Evolutionary conservation across 1,140 invertebrate genomes (phyloP).

Genomic region (Neodiprion fabricii): DNA sequence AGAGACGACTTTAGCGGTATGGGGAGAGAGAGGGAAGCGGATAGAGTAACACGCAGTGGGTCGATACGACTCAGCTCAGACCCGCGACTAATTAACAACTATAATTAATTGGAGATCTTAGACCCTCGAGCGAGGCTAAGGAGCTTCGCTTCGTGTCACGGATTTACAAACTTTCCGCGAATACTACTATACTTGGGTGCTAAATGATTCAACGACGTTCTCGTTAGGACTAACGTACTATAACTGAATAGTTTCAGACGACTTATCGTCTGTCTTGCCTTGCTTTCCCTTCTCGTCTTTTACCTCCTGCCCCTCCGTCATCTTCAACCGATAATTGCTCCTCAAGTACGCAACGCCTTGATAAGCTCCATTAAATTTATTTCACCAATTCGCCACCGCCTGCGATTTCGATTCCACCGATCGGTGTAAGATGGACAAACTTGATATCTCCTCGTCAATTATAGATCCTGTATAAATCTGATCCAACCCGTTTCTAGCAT

Average conservation of each 20-base stretch:
- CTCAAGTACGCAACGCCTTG: not conserved
- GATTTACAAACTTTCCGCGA: conserved; percentile 7
- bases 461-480: too few relatives aligned
- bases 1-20: not conserved
- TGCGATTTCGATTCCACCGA: not conserved
- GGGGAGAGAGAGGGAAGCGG: too few relatives aligned
- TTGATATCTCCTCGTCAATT: too few relatives aligned
- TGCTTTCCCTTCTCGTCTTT: not conserved
- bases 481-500: too few relatives aligned
- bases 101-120: conserved; percentile 36
- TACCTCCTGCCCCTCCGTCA: too few relatives aligned
- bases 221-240: conserved; percentile 6
- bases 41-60: conserved; percentile 17
- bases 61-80: conserved; percentile 33
- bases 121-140: conserved; percentile 16
- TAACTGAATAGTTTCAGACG: not conserved
- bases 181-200: conserved; percentile 6
- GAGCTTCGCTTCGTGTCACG: conserved; percentile 2
- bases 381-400: not conserved
- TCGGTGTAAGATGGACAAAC: too few relatives aligned
- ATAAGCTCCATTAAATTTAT: not conserved
- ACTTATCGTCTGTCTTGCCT: not conserved
- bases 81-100: conserved; percentile 32
- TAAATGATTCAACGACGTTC: conserved; percentile 13
- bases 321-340: not conserved